Base-by-base conservation (phyloP, 2,113 vertebrate species). In the Takifugu bimaculatus region DNA sequence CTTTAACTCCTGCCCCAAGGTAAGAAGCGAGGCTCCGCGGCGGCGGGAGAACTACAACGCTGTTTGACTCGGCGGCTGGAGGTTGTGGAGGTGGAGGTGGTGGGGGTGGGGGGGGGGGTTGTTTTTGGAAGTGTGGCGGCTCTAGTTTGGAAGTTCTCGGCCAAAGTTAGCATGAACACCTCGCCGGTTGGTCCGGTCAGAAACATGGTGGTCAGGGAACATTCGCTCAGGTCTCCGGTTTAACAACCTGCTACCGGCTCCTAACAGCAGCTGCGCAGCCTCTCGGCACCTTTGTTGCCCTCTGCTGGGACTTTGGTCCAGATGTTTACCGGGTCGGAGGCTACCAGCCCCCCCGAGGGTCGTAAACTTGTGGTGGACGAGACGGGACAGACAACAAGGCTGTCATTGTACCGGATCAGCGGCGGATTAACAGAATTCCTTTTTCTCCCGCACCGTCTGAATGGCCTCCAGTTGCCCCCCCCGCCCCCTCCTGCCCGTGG, bases 341-440 rank as follows among this genome's bases (percentile, higher is more conserved):
- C 6, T 39, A 39, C 4, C 32, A 7, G 32, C 5, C 5, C 4
- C 2, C 10, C 79, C 63, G 66, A 57, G 57, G 66, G 83, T 75
- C 65, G 68, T 70, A 79, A 81, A 88, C 70, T 88, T 84, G 80
- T 83, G 84, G 64, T 78, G 76, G 77, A 77, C 80, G 86, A 87
- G 85, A 85, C 79, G 85, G 87, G 85, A 88, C 86, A 82, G 83
- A 92, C 89, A 91, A 92, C 91, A 91, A 90, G 89, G 90, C 84
- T 83, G 82, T 85, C 85, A 91, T 91, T 92, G 91, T 92, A 85
- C 79, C 71, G 84, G 88, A 88, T 90, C 90, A 90, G 77, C 85
- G 77, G 77, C 77, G 88, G 90, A 91, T 91, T 91, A 91, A 87
- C 88, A 81, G 85, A 90, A 92, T 90, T 90, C 87, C 87, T 90